Evolutionary conservation across 2,113 vertebrate species (phyloP).

Genomic region (Orientallactaga bullata): DNA sequence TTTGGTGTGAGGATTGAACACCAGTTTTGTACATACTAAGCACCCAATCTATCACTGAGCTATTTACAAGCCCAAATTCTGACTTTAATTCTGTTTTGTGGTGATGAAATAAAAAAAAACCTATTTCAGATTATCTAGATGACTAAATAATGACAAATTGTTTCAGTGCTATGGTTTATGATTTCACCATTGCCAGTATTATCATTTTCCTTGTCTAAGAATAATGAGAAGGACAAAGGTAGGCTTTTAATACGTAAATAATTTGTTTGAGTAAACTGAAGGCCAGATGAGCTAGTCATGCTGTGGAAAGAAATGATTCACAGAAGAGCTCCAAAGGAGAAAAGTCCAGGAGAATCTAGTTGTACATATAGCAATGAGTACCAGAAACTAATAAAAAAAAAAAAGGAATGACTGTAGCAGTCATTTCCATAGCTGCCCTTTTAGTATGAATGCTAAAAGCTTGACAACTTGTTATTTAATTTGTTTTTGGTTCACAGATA

Average conservation of each 20-base stretch:
- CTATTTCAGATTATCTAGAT: conserved; percentile 8
- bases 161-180: not conserved
- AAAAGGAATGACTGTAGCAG: too few species aligned
- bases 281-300: not conserved
- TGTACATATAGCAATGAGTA: not conserved
- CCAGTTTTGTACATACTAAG: not conserved
- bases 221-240: not conserved
- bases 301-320: not conserved
- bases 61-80: too few species aligned
- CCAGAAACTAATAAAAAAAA: not conserved
- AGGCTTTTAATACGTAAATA: conserved; percentile 9
- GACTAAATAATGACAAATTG: not conserved
- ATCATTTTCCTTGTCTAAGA: not conserved
- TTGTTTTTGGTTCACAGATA: not conserved
- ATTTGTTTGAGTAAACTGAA: conserved; percentile 1
- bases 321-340: not conserved
- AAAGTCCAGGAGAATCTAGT: not conserved
- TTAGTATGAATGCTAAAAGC: not conserved
- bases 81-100: conserved; percentile 13
- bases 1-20: not conserved
- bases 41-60: not conserved
- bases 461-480: not conserved
- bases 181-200: not conserved
- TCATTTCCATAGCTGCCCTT: not conserved
- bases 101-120: not conserved